Percentiles rank a stretch among this genome's conserved stretches.
Evolutionary conservation across 2,888 invertebrate species (phyloP).

Genomic region (Cyclophora punctaria): DNA sequence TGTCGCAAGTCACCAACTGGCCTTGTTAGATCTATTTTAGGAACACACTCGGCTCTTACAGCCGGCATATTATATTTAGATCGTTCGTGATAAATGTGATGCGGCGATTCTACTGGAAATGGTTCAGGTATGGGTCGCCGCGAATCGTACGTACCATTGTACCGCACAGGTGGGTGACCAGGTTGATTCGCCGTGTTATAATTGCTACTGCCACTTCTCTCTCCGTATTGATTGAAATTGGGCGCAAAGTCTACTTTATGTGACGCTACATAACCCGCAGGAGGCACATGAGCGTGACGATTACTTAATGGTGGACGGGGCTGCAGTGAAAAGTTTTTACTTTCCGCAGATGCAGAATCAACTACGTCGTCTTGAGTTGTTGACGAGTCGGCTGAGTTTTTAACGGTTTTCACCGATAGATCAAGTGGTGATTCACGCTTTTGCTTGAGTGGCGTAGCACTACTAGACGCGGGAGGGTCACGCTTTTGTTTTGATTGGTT

Average conservation of each 20-base stretch:
- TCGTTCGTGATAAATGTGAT: constrained; percentile 47
- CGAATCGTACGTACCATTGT: constrained; percentile 52
- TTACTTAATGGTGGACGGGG: constrained; percentile 43
- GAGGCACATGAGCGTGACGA: constrained; percentile 34
- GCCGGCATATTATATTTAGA: constrained; percentile 42
- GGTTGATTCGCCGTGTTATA: constrained; percentile 35
- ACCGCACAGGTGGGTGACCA: constrained; percentile 39
- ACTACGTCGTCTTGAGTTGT: constrained; percentile 81
- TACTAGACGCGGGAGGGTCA: constrained; percentile 79
- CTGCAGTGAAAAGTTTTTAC: constrained; percentile 44
- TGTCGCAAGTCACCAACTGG: constrained; percentile 46
- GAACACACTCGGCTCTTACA: constrained; percentile 52
- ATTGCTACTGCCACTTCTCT: constrained; percentile 41
- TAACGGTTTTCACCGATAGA: constrained; percentile 90
- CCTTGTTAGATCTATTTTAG: constrained; percentile 67
- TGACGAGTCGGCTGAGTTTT: constrained; percentile 91
- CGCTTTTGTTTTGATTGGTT: constrained; percentile 66
- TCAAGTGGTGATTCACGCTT: constrained; percentile 89
- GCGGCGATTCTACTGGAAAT: constrained; percentile 53
- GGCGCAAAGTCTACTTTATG: constrained; percentile 88
- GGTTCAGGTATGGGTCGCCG: constrained; percentile 41
- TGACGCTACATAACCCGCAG: constrained; percentile 51
- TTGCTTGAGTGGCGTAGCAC: constrained; percentile 52
- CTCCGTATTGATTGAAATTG: constrained; percentile 77
- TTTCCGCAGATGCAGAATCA: constrained; percentile 61